phyloP scores from a whole-genome alignment of 2,797 vertebrate species.

The Neopelma chrysocephalum region DNA sequence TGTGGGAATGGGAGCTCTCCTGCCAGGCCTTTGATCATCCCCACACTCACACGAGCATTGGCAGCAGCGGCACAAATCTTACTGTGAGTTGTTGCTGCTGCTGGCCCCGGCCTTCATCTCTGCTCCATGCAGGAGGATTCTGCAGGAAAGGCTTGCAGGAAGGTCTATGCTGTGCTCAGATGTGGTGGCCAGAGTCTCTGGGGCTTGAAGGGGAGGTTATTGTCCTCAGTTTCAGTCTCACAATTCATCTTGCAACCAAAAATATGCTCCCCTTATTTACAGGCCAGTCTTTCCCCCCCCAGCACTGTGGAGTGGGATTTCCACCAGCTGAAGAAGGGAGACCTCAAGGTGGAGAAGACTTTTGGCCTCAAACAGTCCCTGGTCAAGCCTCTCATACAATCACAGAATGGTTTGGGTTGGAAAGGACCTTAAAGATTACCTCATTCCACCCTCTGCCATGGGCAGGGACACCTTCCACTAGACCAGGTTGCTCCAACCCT shows the following conservation, averaged over 20 bases:
- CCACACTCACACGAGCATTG: background rate
- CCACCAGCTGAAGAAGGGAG: background rate
- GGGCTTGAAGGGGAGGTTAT: background rate
- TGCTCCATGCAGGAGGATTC: fast-evolving
- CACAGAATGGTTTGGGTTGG: background rate
- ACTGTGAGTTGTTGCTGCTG: background rate
- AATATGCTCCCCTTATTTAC: background rate
- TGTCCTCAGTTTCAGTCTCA: background rate
- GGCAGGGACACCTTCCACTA: background rate
- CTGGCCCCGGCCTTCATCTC: background rate
- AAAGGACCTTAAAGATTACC: background rate
- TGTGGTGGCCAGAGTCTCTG: fast-evolving
- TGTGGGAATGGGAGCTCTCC: background rate
- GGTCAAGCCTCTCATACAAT: background rate
- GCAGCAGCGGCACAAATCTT: background rate
- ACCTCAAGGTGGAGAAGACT: background rate
- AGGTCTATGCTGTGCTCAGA: background rate
- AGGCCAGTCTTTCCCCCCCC: background rate
- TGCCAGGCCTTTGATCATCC: background rate
- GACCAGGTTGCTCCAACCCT: fast-evolving
- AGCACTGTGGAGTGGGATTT: background rate
- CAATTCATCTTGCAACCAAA: background rate
- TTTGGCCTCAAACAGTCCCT: background rate
- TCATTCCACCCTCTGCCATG: fast-evolving
- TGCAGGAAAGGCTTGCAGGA: background rate